These are phyloP conservation scores for Lasiommata megera DNA, from an alignment of 2,888 invertebrate species.

Conservation along the genomic window DNA sequence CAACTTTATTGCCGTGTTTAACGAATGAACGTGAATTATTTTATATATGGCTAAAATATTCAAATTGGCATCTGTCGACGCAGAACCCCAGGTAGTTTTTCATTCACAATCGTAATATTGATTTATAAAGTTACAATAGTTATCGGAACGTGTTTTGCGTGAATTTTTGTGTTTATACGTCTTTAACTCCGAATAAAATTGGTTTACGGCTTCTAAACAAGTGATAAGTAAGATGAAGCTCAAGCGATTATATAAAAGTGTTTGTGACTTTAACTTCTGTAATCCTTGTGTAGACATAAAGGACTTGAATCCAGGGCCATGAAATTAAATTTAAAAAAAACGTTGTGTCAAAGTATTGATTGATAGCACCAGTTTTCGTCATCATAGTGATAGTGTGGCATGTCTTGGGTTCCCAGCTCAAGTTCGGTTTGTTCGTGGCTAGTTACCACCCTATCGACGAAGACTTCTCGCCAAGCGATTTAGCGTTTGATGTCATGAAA, in stretches of 20 bases:
- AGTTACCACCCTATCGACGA: too few relatives aligned
- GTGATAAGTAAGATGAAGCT: neutral
- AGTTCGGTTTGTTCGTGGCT: too few relatives aligned
- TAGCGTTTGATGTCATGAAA: too few relatives aligned
- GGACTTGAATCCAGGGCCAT: too few relatives aligned
- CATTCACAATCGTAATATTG: conserved; percentile 16
- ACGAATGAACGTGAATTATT: conserved; percentile 1
- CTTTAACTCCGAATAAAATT: conserved; percentile 11
- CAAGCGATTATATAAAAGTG: neutral
- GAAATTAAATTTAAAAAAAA: too few relatives aligned
- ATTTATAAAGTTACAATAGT: conserved; percentile 16
- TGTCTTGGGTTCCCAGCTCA: too few relatives aligned
- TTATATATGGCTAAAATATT: conserved; percentile 11
- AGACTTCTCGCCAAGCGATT: too few relatives aligned
- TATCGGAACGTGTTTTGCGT: conserved; percentile 5
- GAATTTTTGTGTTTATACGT: conserved; percentile 13
- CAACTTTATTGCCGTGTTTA: conserved; percentile 4
- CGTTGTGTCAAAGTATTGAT: too few relatives aligned
- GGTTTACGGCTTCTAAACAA: neutral
- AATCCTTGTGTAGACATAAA: too few relatives aligned
- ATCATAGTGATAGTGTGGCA: too few relatives aligned
- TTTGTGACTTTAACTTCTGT: too few relatives aligned
- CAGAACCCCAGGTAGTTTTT: conserved; percentile 8
- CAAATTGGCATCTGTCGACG: conserved; percentile 9
- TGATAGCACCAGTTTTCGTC: too few relatives aligned